phyloP scores from a whole-genome alignment of 2,888 invertebrate genomes.

The Linnaemya tessellans region DNA sequence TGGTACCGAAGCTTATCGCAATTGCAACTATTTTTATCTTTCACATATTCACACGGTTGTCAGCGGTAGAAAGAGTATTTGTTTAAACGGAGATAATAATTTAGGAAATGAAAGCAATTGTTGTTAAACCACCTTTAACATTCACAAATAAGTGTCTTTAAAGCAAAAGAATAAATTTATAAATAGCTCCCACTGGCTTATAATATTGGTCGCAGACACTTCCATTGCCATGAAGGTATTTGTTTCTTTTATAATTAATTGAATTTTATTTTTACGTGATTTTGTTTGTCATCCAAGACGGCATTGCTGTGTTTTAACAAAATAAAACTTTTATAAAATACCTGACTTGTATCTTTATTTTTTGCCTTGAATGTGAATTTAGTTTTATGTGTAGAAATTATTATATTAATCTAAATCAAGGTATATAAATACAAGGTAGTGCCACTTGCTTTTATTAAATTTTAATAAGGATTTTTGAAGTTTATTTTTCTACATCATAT shows the following conservation, averaged over 20 bases:
- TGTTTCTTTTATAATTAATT: slow-evolving; percentile 17
- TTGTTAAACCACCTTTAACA: slow-evolving; percentile 22
- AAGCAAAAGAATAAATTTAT: slow-evolving; percentile 22
- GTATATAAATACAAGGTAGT: no score
- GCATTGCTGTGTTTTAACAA: not conserved
- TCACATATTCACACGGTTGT: slow-evolving; percentile 46
- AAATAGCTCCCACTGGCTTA: not conserved
- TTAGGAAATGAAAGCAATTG: not conserved
- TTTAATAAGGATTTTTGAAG: no score
- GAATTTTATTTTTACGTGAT: not conserved
- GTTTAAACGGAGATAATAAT: not conserved
- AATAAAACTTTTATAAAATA: slow-evolving; percentile 50
- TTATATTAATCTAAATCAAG: not conserved
- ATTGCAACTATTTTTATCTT: not conserved
- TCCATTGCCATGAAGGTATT: slow-evolving; percentile 6
- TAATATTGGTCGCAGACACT: not conserved
- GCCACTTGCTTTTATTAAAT: no score
- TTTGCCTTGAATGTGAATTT: slow-evolving; percentile 47
- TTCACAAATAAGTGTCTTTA: not conserved
- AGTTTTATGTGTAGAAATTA: not conserved
- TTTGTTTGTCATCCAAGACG: not conserved
- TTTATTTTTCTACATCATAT: no score
- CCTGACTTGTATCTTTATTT: slow-evolving; percentile 48
- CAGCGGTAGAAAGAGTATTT: slow-evolving; percentile 31
- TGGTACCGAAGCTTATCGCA: not conserved